Evolutionary conservation across 2,113 vertebrate genomes (phyloP).

Genomic region (Saccopteryx leptura): DNA sequence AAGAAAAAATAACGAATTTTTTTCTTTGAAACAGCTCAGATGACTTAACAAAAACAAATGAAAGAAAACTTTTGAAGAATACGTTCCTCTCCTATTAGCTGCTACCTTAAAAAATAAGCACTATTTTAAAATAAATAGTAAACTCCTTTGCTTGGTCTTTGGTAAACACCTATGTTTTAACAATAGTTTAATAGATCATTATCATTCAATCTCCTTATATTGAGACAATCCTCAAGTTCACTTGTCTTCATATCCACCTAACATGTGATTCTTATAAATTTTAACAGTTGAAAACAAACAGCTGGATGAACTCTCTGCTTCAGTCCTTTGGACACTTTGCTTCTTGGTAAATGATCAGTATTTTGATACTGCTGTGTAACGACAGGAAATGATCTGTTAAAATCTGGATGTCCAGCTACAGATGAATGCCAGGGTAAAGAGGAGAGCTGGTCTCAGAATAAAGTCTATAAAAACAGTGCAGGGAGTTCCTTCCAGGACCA

Average conservation of each 20-base stretch:
- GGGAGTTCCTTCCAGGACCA: slow-evolving; percentile 72
- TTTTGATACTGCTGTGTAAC: slow-evolving; percentile 76
- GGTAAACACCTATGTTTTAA: slow-evolving; percentile 61
- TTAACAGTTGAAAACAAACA: slow-evolving; percentile 71
- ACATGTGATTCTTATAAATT: slow-evolving; percentile 58
- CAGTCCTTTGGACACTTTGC: slow-evolving; percentile 54
- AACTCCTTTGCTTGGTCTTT: slow-evolving; percentile 47
- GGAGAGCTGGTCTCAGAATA: slow-evolving; percentile 48
- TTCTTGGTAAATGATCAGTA: slow-evolving; percentile 71
- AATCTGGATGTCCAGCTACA: slow-evolving; percentile 70
- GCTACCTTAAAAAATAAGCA: slow-evolving; percentile 17
- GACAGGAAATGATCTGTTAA: slow-evolving; percentile 81
- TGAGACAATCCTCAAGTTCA: slow-evolving; percentile 24
- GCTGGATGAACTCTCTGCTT: slow-evolving; percentile 66
- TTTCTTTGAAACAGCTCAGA: slow-evolving; percentile 1
- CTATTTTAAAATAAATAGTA: slow-evolving; percentile 44
- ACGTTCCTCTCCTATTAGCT: background rate
- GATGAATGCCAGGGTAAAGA: slow-evolving; percentile 71
- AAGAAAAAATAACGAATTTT: slow-evolving; percentile 38
- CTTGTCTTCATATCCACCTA: slow-evolving; percentile 53
- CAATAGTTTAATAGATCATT: slow-evolving; percentile 10
- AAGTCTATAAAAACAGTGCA: slow-evolving; percentile 75
- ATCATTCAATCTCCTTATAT: slow-evolving; percentile 43
- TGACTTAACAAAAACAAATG: background rate
- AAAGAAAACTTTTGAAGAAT: background rate